Conservation (phyloP, 2,888 invertebrate genomes). For the Diarsia dahlii region DNA sequence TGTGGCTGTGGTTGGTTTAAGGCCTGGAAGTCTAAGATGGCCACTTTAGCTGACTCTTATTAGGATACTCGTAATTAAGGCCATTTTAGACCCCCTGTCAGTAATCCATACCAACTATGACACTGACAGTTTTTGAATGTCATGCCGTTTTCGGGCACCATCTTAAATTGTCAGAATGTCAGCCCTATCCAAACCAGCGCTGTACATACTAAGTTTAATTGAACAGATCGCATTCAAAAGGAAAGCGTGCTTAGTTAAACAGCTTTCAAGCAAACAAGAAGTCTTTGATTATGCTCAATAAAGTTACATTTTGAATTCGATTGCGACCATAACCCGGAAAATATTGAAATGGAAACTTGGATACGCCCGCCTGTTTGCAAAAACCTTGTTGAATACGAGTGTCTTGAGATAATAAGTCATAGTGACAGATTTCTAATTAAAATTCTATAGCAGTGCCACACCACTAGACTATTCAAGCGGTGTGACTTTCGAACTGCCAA, state of each 20-base stretch:
- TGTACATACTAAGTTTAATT: slow-evolving; percentile 38
- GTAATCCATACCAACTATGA: background rate
- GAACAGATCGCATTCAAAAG: slow-evolving; percentile 58
- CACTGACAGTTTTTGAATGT: background rate
- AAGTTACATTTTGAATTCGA: slow-evolving; percentile 39
- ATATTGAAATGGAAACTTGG: slow-evolving; percentile 6
- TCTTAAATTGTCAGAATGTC: slow-evolving; percentile 11
- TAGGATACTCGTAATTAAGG: too few species aligned
- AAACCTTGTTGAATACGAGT: background rate
- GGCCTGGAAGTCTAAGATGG: too few species aligned
- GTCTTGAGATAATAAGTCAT: too few species aligned
- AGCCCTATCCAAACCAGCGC: slow-evolving; percentile 49
- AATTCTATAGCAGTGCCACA: too few species aligned
- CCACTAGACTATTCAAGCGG: too few species aligned
- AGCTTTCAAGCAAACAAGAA: slow-evolving; percentile 56
- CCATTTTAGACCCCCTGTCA: background rate
- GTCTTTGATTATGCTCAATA: slow-evolving; percentile 49
- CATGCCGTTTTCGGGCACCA: background rate
- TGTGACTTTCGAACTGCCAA: too few species aligned
- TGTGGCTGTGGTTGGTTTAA: background rate
- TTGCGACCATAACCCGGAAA: slow-evolving; percentile 18
- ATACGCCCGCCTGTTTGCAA: background rate
- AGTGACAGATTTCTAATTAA: too few species aligned
- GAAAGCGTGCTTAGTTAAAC: slow-evolving; percentile 47
- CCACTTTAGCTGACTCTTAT: too few species aligned